phyloP scores from a whole-genome alignment of 2,797 vertebrate species.

The Sebastiscus albofasciatus region DNA sequence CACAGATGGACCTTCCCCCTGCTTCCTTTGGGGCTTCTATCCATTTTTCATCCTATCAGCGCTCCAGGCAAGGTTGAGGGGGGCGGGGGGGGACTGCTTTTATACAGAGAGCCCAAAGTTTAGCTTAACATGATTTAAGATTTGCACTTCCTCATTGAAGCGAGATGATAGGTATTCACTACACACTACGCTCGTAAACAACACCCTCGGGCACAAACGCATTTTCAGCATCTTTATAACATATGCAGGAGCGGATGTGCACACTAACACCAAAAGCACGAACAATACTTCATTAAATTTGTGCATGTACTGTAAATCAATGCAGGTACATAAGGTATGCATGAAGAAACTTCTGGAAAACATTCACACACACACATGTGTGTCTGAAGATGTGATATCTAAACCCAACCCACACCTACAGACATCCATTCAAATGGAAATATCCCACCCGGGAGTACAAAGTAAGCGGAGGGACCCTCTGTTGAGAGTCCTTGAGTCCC shows the following conservation, averaged over 20 bases:
- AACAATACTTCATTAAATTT: not conserved
- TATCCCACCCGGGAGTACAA: conserved; percentile 63
- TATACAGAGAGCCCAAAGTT: conserved; percentile 48
- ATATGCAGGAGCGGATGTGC: not conserved
- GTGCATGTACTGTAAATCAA: not conserved
- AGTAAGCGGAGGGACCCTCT: conserved; percentile 62
- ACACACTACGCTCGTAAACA: not conserved
- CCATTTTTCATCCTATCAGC: conserved; percentile 76
- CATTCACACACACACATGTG: not conserved
- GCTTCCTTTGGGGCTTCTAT: conserved; percentile 68
- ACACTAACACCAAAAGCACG: not conserved
- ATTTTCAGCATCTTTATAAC: conserved; percentile 1
- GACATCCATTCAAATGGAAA: conserved; percentile 69
- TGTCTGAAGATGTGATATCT: conserved; percentile 38
- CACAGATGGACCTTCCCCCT: conserved; percentile 74
- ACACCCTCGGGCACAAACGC: conserved; percentile 13
- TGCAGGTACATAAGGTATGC: not conserved
- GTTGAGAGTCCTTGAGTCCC: conserved; percentile 63
- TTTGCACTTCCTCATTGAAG: conserved; percentile 17
- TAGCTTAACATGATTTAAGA: conserved; percentile 43
- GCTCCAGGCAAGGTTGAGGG: conserved; percentile 71
- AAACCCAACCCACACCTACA: conserved; percentile 21
- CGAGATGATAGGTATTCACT: not conserved
- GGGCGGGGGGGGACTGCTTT: conserved; percentile 1
- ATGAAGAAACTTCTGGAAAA: not conserved